Percentiles rank a stretch among this genome's conserved stretches.
Conservation (phyloP, 2,888 invertebrate species). For the Drosophila koepferae region DNA sequence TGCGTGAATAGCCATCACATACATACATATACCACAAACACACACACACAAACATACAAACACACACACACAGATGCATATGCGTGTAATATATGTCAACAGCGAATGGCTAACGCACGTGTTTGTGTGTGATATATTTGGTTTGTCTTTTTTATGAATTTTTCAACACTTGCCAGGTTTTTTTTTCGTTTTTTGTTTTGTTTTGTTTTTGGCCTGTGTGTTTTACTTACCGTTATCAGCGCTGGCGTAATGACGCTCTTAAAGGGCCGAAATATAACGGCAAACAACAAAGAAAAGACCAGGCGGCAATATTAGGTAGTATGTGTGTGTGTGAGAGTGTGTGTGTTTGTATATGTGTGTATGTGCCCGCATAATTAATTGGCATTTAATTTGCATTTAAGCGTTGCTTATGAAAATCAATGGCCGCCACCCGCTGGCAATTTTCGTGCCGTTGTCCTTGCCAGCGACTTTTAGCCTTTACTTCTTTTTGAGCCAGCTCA, state of each 20-base stretch:
- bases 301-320: conserved; percentile 17
- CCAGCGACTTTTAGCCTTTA: conserved; percentile 1
- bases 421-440: conserved; percentile 30
- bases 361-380: conserved; percentile 49
- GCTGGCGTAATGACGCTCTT: conserved; percentile 55
- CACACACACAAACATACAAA: background rate
- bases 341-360: conserved; percentile 7
- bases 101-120: background rate
- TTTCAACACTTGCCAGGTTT: conserved; percentile 47
- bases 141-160: conserved; percentile 43
- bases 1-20: conserved; percentile 28
- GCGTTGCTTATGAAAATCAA: conserved; percentile 47
- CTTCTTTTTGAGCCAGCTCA: background rate
- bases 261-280: conserved; percentile 20
- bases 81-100: conserved; percentile 16
- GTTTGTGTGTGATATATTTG: conserved; percentile 11
- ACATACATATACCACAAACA: background rate
- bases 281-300: conserved; percentile 3
- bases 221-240: conserved; percentile 46
- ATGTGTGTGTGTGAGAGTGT: background rate
- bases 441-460: conserved; percentile 13
- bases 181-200: conserved; percentile 25
- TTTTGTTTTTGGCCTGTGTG: conserved; percentile 18
- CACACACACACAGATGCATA: conserved; percentile 8
- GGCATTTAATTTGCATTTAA: conserved; percentile 54